Conservation (phyloP, 1,140 invertebrate species). For the Pomacea maculata region DNA sequence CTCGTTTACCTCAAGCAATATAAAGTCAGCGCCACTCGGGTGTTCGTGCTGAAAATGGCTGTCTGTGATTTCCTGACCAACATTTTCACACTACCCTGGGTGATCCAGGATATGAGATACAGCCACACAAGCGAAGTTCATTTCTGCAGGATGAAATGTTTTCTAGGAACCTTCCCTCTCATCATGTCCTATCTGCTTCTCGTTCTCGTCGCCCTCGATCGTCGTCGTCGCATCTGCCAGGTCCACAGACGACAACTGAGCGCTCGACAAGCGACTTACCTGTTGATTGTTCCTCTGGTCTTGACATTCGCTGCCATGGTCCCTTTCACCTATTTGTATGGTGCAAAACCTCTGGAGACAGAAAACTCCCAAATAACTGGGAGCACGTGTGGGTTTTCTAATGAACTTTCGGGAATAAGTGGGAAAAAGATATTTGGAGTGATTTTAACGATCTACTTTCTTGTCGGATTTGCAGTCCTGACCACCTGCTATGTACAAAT, state of each 20-base stretch:
- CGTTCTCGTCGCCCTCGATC: slow-evolving; percentile 28
- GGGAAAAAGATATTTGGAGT: slow-evolving; percentile 5
- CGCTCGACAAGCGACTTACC: neutral
- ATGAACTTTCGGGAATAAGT: slow-evolving; percentile 1
- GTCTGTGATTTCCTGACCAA: slow-evolving; percentile 49
- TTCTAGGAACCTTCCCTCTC: slow-evolving; percentile 21
- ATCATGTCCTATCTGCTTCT: slow-evolving; percentile 19
- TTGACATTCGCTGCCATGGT: neutral
- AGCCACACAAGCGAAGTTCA: slow-evolving; percentile 31
- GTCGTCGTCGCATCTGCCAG: slow-evolving; percentile 29
- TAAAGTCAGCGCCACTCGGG: slow-evolving; percentile 41
- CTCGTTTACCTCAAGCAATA: slow-evolving; percentile 44
- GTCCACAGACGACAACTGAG: slow-evolving; percentile 21
- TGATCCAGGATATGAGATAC: slow-evolving; percentile 50
- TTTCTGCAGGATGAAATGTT: slow-evolving; percentile 30
- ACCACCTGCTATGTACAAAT: too few relatives aligned
- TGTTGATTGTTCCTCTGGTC: neutral
- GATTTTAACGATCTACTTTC: slow-evolving; percentile 16
- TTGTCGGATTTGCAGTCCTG: too few relatives aligned
- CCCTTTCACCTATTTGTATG: slow-evolving; percentile 22
- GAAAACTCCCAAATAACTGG: slow-evolving; percentile 6
- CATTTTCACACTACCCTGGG: slow-evolving; percentile 48
- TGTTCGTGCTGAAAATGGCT: slow-evolving; percentile 50
- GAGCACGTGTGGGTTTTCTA: slow-evolving; percentile 18
- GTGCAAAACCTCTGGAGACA: slow-evolving; percentile 16